Conservation (phyloP, 37 sponge, comb jelly and placozoan species). For the Cladorhizidae sp. region DNA sequence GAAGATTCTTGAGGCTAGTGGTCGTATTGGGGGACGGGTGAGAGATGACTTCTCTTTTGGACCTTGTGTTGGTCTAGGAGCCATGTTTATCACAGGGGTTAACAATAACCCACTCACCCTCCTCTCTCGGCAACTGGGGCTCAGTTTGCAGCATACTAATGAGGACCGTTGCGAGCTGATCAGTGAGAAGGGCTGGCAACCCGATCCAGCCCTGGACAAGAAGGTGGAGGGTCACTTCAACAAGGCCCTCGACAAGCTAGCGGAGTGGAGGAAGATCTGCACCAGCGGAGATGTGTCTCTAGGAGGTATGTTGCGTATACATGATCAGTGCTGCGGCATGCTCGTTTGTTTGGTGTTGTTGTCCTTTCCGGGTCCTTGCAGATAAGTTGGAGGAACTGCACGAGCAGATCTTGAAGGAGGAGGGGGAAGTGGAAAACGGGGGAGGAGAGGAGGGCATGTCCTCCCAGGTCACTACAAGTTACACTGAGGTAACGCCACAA, state of each 20-base stretch:
- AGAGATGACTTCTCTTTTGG: slow-evolving; percentile 72
- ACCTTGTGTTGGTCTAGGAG: slow-evolving; percentile 66
- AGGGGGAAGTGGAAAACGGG: background rate
- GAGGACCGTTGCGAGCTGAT: slow-evolving; percentile 83
- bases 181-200: slow-evolving; percentile 50
- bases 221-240: slow-evolving; percentile 81
- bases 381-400: slow-evolving; percentile 29
- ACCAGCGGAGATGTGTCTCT: slow-evolving; percentile 37
- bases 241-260: slow-evolving; percentile 66
- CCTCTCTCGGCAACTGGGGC: slow-evolving; percentile 63
- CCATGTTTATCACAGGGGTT: slow-evolving; percentile 88
- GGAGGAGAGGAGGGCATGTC: background rate
- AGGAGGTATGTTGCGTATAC: slow-evolving; percentile 28
- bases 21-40: slow-evolving; percentile 77
- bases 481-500: slow-evolving; percentile 26
- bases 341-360: background rate
- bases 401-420: slow-evolving; percentile 6
- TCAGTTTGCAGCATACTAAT: slow-evolving; percentile 36
- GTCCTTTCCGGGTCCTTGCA: background rate
- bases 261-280: slow-evolving; percentile 67
- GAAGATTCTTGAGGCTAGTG: slow-evolving; percentile 69
- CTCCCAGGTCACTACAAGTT: no score
- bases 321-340: slow-evolving; percentile 7
- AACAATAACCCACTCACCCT: slow-evolving; percentile 85
- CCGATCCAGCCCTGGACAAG: slow-evolving; percentile 34